Conservation (phyloP, 2,888 invertebrate genomes). For the Biston stratarius region DNA sequence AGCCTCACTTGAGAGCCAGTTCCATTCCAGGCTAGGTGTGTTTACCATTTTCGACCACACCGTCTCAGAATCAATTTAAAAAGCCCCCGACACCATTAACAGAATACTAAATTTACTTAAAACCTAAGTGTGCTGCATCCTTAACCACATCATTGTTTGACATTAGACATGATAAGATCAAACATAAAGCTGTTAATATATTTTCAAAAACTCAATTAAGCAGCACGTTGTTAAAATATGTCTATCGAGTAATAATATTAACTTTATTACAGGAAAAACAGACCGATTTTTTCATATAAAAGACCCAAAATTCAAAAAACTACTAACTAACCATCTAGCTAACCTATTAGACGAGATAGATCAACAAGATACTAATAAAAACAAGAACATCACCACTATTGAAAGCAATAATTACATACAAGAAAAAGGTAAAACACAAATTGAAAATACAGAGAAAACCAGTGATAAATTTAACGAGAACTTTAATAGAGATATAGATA, state of each 20-base stretch:
- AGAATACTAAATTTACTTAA: too few species aligned
- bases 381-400: constrained; percentile 23
- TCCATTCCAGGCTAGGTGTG: too few species aligned
- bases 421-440: neutral
- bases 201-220: neutral
- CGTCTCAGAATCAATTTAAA: too few species aligned
- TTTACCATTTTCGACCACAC: too few species aligned
- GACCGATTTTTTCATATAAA: constrained; percentile 59
- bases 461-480: neutral
- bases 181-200: neutral
- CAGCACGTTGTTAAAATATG: too few species aligned
- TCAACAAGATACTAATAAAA: constrained; percentile 49
- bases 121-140: too few species aligned
- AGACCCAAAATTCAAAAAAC: constrained; percentile 64
- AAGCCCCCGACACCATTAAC: too few species aligned
- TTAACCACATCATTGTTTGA: too few species aligned
- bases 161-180: too few species aligned
- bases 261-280: constrained; percentile 52
- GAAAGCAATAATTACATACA: neutral
- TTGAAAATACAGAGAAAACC: neutral
- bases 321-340: constrained; percentile 62
- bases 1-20: too few species aligned
- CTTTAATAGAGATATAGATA: constrained; percentile 15
- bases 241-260: neutral
- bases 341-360: constrained; percentile 69